A percentile compares a stretch with the other conserved stretches of the same genome.
phyloP scores from a whole-genome alignment of 2,797 vertebrate genomes.

The Setipinna tenuifilis region DNA sequence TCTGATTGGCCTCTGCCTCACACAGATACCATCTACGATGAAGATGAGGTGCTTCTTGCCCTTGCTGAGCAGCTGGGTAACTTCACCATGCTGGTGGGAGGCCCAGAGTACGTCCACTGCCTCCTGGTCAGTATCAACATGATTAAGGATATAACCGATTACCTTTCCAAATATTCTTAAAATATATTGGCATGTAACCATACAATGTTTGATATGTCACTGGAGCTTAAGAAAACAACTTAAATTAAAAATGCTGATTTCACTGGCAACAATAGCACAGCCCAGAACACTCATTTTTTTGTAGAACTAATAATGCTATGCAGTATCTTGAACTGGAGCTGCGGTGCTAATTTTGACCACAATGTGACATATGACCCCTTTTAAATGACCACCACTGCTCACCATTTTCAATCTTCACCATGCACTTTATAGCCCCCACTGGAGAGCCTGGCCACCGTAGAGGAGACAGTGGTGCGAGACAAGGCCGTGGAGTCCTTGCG shows the following conservation, averaged over 20 bases:
- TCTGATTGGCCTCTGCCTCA: neutral
- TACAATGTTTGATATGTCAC: too few relatives aligned
- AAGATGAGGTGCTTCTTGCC: constrained; percentile 85
- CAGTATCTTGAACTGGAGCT: too few relatives aligned
- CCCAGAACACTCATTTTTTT: too few relatives aligned
- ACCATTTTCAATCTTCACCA: neutral
- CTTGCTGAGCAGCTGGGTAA: constrained; percentile 86
- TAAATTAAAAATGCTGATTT: too few relatives aligned
- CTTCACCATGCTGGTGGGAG: constrained; percentile 86
- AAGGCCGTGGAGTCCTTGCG: constrained; percentile 86
- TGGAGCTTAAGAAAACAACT: too few relatives aligned
- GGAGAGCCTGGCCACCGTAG: constrained; percentile 86
- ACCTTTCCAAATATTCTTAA: neutral
- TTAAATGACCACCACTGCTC: too few relatives aligned
- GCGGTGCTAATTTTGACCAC: too few relatives aligned
- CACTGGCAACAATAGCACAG: too few relatives aligned
- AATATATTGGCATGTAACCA: too few relatives aligned
- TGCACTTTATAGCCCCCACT: constrained; percentile 74
- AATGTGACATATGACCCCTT: too few relatives aligned
- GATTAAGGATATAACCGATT: too few relatives aligned
- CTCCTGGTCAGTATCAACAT: constrained; percentile 75
- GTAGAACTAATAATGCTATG: too few relatives aligned
- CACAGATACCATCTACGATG: constrained; percentile 87
- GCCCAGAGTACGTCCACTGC: constrained; percentile 85
- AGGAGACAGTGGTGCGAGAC: constrained; percentile 86